Base-by-base conservation (phyloP, 2,888 invertebrate species). In the Pardosa pseudoannulata region DNA sequence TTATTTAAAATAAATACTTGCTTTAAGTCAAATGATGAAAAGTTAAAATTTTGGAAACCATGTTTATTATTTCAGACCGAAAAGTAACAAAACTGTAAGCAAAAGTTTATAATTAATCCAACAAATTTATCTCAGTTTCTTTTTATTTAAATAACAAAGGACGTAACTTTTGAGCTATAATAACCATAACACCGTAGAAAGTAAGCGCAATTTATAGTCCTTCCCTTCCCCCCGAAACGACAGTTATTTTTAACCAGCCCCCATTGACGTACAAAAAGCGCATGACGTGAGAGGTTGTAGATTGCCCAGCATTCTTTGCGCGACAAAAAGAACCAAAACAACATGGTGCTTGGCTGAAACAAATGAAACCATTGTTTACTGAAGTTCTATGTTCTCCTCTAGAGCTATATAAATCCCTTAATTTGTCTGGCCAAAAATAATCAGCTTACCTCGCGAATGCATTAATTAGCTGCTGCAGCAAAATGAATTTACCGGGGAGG, bases 351-450 rank as follows among this genome's bases (percentile, higher is more conserved):
- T 70, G 27, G 16, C 41, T 70, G 41, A 70, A 70, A 39, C 70
- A 70, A 70, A 70, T 70, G 70, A 70, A 70, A 70, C 41, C 70
- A 70, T 70, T 70, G 70, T 70, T 70, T 70, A 70, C 70, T n/a
- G 28, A 68, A 70, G 70, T 70, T 28, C 41, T 28, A 41, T 32
- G 41, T 41, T 70, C 70, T 70, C 23, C 41, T n/a, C 41, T 13
- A 19, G 32, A 7, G 41, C 70, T 70, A 70, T 70, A 70, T 70
- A 70, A 70, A 70, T 70, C 70, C 41, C 41, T 70, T 70, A 41
- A 70, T 70, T 70, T 41, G 70, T 70, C 70, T 27, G 23, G 70
- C 70, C 70, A 70, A 70, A 70, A 70, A 70, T 70, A 70, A 70
- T 70, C 70, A 70, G 41, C 70, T 70, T 39, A 28, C 70, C 28